Conservation (phyloP, 1,140 invertebrate genomes). For the Ectropis grisescens region DNA sequence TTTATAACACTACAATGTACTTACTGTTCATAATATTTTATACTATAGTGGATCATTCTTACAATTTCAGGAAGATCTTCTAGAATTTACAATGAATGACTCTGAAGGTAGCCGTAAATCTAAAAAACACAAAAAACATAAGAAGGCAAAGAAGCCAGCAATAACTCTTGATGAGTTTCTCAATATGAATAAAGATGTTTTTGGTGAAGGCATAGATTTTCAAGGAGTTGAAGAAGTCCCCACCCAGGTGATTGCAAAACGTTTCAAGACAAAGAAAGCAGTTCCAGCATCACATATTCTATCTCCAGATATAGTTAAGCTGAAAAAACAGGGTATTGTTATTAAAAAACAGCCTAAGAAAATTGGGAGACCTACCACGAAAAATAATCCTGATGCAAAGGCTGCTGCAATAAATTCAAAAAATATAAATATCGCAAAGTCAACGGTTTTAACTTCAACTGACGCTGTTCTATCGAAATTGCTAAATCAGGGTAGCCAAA, state of each 20-base stretch:
- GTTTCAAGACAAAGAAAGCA: slow-evolving; percentile 33
- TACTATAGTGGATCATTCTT: too few relatives aligned
- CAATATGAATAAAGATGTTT: slow-evolving; percentile 65
- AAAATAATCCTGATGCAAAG: too few relatives aligned
- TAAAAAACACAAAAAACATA: slow-evolving; percentile 63
- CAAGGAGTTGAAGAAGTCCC: slow-evolving; percentile 60
- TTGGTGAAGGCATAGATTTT: slow-evolving; percentile 54
- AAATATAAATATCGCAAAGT: too few relatives aligned
- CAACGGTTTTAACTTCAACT: slow-evolving; percentile 11
- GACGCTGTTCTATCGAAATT: slow-evolving; percentile 44
- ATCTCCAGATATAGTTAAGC: slow-evolving; percentile 43
- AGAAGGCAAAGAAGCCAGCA: slow-evolving; percentile 54
- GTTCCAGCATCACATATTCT: slow-evolving; percentile 18
- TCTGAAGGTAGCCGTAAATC: slow-evolving; percentile 26
- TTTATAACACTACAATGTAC: not conserved
- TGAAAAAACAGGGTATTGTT: slow-evolving; percentile 53
- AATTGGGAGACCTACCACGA: slow-evolving; percentile 3
- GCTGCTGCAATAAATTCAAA: too few relatives aligned
- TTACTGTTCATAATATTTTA: too few relatives aligned
- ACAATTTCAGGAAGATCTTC: slow-evolving; percentile 40
- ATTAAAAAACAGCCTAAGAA: slow-evolving; percentile 50
- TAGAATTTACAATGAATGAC: slow-evolving; percentile 38
- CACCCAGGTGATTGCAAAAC: slow-evolving; percentile 39
- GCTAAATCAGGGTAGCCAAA: slow-evolving; percentile 44
- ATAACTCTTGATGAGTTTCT: slow-evolving; percentile 63